Base-by-base conservation (phyloP, 2,888 invertebrate genomes). In the Rhopalosiphum nymphaeae region DNA sequence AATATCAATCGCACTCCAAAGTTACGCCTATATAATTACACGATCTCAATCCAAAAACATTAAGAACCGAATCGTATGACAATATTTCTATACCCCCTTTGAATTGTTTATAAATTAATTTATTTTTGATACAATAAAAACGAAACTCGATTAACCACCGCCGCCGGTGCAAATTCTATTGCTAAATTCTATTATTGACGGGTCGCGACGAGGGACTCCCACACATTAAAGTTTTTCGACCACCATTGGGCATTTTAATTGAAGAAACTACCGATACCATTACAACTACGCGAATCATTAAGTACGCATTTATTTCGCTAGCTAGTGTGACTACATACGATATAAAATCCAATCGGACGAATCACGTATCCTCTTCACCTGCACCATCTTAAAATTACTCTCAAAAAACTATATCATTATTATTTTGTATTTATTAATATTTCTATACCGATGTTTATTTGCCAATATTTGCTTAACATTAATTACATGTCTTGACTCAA, bases 241-340 rank as follows among this genome's bases (percentile, higher is more conserved):
- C 16, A 36, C n/a, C 36, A 2, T 0, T 11, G 53, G 10, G 44
- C 4, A 57, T 91, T 93, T 93, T 84, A 93, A 93, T 89, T 93
- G 89, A 89, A 89, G 89, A 84, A 89, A 93, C 84, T 57, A 10
- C 84, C n/a, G 26, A 16, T 44, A 21, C 84, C 56, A 26, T 78
- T 84, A 84, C 57, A 84, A 56, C 36, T 36, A 89, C 57, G n/a
- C n/a, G 84, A 84, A 42, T 89, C 89, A 89, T 93, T 93, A 89
- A n/a, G 56, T 89, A 89, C 44, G 84, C 26, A 93, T 93, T 89
- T 93, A 25, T 46, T 84, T 84, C 13, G 29, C 7, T 42, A 1
- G n/a, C 5, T 46, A 1, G 16, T 21, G 36, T 42, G 90, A 87
- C 16, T 25, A 21, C 3, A 87, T 21, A n/a, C 4, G 29, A 46